Base-by-base conservation (phyloP, 2,113 vertebrate species). In the Actenoides lindsayi region DNA sequence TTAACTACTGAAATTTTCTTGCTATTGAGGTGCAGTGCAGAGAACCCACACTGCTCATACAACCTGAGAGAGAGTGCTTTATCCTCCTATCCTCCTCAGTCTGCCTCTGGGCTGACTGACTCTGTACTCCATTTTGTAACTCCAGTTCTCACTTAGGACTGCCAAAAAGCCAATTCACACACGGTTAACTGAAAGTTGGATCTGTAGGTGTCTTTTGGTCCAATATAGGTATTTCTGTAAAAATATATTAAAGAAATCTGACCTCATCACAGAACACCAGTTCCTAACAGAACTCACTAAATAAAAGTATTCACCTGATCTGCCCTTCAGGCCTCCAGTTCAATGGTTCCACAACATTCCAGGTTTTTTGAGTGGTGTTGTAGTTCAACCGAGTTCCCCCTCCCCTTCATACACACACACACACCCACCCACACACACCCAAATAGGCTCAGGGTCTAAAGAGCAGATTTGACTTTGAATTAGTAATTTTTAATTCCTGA, bases 401-500 rank as follows among this genome's bases (percentile, higher is more conserved):
- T 46, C 19, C 10, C 19, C 46, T 46, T 46, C 25, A 14, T 2
- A 46, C 18, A 20, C 46, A 20, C 46, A 2, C 15, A 16, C 6
- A 41, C 48, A 48, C 24, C 7, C 2, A 3, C 15, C 12, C 6
- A 13, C 6, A 3, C 15, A 14, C 6, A 13, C 6, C 2, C 31
- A 10, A 68, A 89, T 0, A 86, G 46, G 11, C 14, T 31, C 11
- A 8, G 23, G 13, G 12, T 30, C 35, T 79, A 64, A 71, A 79
- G 79, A 56, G 19, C 64, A 87, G 12, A 25, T 37, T 0, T 75
- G 51, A 48, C 11, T 85, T 84, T 33, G 42, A 81, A 80, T 27
- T 13, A 56, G 17, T 2, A 75, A 18, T 20, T 96, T 64, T 41
- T 73, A 9, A 56, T 62, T 80, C 35, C 41, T 76, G 48, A 7